A percentile compares a stretch with the other conserved stretches of the same genome.
Conservation (phyloP, 2,113 vertebrate genomes). For the Seriola quinqueradiata region DNA sequence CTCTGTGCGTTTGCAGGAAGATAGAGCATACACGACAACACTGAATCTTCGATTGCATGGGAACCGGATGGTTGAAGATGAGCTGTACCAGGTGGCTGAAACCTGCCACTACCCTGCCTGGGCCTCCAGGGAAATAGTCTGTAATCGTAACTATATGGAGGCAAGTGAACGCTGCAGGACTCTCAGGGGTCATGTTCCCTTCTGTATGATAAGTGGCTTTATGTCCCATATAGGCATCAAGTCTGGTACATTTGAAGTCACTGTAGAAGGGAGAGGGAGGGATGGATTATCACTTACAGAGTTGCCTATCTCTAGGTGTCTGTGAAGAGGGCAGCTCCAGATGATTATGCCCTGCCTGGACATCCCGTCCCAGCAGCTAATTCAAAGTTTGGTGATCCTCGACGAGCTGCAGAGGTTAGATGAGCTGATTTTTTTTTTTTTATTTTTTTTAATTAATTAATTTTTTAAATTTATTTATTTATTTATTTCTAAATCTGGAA, state of each 20-base stretch:
- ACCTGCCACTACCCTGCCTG: conserved; percentile 71
- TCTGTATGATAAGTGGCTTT: conserved; percentile 25
- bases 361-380: neutral
- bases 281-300: conserved; percentile 34
- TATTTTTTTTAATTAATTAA: no score
- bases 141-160: conserved; percentile 80
- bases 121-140: conserved; percentile 82
- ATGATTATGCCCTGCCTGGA: conserved; percentile 59
- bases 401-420: conserved; percentile 51
- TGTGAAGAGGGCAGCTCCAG: conserved; percentile 74
- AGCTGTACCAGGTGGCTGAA: conserved; percentile 67
- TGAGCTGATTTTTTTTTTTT: neutral
- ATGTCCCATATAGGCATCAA: conserved; percentile 4
- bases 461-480: neutral
- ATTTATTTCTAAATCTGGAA: neutral
- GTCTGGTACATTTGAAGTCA: conserved; percentile 18
- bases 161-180: conserved; percentile 53
- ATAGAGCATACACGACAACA: conserved; percentile 58
- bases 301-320: conserved; percentile 83
- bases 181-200: neutral
- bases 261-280: neutral
- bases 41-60: conserved; percentile 67
- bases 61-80: conserved; percentile 30
- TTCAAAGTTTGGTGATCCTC: neutral
- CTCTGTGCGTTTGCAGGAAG: conserved; percentile 45